These are phyloP conservation scores for Centropus bengalensis DNA, from an alignment of 2,113 vertebrate genomes.

Conservation along the genomic window DNA sequence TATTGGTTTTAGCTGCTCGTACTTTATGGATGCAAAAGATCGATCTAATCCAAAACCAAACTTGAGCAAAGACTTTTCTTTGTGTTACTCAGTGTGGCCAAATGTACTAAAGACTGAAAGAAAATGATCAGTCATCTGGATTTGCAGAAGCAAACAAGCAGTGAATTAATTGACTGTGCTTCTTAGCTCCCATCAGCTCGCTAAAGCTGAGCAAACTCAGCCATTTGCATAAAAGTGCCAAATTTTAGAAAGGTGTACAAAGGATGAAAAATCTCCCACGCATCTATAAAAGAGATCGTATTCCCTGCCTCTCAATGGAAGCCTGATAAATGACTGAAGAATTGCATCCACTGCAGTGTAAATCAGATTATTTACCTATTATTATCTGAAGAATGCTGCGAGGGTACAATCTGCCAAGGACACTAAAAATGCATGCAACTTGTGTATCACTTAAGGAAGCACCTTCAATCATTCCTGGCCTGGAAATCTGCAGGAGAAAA, in stretches of 20 bases:
- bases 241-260: neutral
- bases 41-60: neutral
- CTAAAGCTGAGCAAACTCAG: neutral
- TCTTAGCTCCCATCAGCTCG: neutral
- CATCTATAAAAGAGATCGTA: neutral
- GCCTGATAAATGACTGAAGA: neutral
- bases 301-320: neutral
- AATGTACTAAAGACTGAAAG: neutral
- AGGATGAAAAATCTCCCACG: neutral
- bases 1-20: neutral
- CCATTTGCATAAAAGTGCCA: neutral
- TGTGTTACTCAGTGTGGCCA: neutral
- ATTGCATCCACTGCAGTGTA: neutral
- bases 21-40: neutral
- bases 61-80: neutral
- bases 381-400: neutral
- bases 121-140: neutral
- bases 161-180: neutral
- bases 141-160: neutral
- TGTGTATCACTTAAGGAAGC: neutral
- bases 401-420: neutral
- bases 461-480: neutral
- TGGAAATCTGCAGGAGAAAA: neutral
- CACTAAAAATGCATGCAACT: neutral
- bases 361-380: slow-evolving; percentile 33